Evolutionary conservation across 1,140 invertebrate species (phyloP), one percentile per base, ranked within the genome.

Genomic region (Hydropsyche tenuis): DNA sequence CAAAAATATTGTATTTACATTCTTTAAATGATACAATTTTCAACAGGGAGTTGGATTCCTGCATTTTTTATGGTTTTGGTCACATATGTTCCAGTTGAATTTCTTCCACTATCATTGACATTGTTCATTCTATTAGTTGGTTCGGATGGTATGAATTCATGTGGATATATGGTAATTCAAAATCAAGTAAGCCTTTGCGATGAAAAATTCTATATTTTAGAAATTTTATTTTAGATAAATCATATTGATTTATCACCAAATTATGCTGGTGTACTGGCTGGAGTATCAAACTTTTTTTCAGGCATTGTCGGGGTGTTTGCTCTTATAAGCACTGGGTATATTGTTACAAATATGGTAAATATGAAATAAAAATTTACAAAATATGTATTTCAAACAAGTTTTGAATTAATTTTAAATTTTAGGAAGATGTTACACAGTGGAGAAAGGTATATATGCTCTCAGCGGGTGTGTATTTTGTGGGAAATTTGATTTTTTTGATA

Each of bases 161-260:
- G 63, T 22, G 63, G 63, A 65, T 65, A 18, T 65, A n/a, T 42
- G 63, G 63, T 45, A 45, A 37, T 37, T 37, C 3, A 4, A 37
- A 37, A 37, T 37, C 9, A 37, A n/a, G n/a, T n/a, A n/a, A n/a
- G n/a, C n/a, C n/a, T 37, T 37, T 37, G 3, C 30, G 9, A 37
- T 37, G 30, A 4, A 4, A 37, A 4, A 37, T 37, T 37, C 9
- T 37, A 4, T 63, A 37, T 30, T n/a, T 30, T 37, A 30, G 27
- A 37, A 30, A 14, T 37, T 37, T 63, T 16, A 5, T 65, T 43
- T 43, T 11, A 70, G 68, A 46, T 70, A 22, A 70, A 56, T 43
- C 27, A 37, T 23, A 22, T 70, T 1, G 68, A 70, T 56, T 42
- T 70, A 25, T 53, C 68, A 3, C 68, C 68, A 16, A 56, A 70